phyloP scores from a whole-genome alignment of 2,888 invertebrate species.

The Ceraclea dissimilis region DNA sequence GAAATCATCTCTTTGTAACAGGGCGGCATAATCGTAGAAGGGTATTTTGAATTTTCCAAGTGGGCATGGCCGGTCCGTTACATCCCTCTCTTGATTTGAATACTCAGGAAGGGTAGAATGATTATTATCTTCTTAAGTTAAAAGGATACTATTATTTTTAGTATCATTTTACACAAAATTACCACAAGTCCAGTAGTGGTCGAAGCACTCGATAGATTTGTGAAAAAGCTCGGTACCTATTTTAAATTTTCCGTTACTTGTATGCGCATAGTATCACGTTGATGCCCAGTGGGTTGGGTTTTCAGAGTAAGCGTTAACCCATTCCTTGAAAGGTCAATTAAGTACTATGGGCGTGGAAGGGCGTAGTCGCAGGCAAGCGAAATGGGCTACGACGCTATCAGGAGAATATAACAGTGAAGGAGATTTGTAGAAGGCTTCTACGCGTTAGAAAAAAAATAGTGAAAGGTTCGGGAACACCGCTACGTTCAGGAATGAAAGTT shows the following conservation, averaged over 20 bases:
- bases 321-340: not conserved
- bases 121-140: too few relatives aligned
- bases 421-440: not conserved
- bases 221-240: too few relatives aligned
- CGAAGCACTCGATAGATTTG: too few relatives aligned
- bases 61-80: not conserved
- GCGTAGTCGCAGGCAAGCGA: slow-evolving; percentile 23
- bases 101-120: too few relatives aligned
- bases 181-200: too few relatives aligned
- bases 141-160: too few relatives aligned
- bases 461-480: slow-evolving; percentile 13
- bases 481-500: slow-evolving; percentile 4
- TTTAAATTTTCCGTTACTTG: too few relatives aligned
- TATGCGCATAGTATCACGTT: too few relatives aligned
- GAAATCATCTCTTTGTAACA: slow-evolving; percentile 19
- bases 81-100: too few relatives aligned
- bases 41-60: slow-evolving; percentile 6
- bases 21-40: slow-evolving; percentile 10
- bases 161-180: too few relatives aligned
- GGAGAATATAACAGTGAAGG: slow-evolving; percentile 11
- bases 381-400: slow-evolving; percentile 21
- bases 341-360: slow-evolving; percentile 12
- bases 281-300: not conserved
- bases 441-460: not conserved
- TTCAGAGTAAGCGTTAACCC: not conserved